A percentile compares a stretch with the other conserved stretches of the same genome.
These are phyloP conservation scores for Eucriotettix oculatus DNA, from an alignment of 2,888 invertebrate genomes.

Conservation along the genomic window DNA sequence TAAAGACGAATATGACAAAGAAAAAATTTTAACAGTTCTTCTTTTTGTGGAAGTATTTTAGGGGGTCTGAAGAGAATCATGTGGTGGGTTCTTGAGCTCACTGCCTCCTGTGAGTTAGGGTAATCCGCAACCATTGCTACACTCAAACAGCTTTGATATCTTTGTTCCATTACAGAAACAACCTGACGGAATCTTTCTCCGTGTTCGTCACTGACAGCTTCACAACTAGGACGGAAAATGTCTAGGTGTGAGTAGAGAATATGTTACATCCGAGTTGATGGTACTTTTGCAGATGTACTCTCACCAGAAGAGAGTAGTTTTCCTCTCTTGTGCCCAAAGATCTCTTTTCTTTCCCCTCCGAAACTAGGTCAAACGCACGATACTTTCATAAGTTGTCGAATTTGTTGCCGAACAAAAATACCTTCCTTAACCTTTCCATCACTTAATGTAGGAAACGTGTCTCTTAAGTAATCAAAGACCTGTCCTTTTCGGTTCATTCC, in stretches of 20 bases:
- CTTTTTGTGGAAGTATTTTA: background rate
- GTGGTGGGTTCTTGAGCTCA: background rate
- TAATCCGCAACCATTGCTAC: conserved; percentile 4
- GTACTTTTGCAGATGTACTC: background rate
- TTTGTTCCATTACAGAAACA: background rate
- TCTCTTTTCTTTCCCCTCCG: background rate
- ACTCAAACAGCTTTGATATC: background rate
- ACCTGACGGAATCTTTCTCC: background rate
- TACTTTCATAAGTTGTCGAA: background rate
- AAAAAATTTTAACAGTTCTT: background rate
- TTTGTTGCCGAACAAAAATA: background rate
- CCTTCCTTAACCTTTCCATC: background rate
- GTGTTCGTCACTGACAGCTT: background rate
- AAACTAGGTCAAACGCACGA: background rate
- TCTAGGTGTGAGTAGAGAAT: too few species aligned
- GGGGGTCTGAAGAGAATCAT: background rate
- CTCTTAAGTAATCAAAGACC: background rate
- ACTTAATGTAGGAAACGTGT: background rate
- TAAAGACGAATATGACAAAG: background rate
- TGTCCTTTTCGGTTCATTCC: background rate
- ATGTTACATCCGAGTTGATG: background rate
- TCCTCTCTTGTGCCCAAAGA: background rate
- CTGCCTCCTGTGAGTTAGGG: background rate
- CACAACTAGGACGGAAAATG: too few species aligned
- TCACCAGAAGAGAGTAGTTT: background rate